A percentile compares a stretch with the other conserved stretches of the same genome.
Evolutionary conservation across 2,797 vertebrate genomes (phyloP).

Genomic region (Loris lydekkerianus): DNA sequence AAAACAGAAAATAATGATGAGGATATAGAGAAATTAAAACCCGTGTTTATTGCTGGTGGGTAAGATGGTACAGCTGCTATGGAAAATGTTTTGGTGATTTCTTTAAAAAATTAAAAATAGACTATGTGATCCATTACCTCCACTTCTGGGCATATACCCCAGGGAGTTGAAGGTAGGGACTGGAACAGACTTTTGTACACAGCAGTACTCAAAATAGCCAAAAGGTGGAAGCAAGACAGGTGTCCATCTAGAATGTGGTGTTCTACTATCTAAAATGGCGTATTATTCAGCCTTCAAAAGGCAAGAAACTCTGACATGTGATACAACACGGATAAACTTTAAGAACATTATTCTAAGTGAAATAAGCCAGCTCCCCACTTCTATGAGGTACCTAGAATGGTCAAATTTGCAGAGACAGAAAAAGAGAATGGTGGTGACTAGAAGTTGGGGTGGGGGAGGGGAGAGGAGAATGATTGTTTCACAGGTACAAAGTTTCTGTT

Average conservation of each 20-base stretch:
- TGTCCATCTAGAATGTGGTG: background rate
- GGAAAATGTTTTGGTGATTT: background rate
- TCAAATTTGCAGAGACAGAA: conserved; percentile 4
- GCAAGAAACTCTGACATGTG: background rate
- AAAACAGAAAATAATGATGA: background rate
- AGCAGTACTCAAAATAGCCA: background rate
- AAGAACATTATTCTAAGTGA: background rate
- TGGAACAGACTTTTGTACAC: background rate
- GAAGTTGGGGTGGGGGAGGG: background rate
- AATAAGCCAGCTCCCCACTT: background rate
- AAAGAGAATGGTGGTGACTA: background rate
- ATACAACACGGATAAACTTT: background rate
- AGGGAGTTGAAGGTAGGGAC: background rate
- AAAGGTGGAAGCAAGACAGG: background rate
- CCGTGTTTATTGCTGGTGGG: background rate
- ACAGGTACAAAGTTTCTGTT: background rate
- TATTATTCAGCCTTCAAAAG: background rate
- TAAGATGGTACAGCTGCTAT: background rate
- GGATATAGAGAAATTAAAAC: background rate
- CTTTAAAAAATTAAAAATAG: conserved; percentile 7
- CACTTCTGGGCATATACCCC: background rate
- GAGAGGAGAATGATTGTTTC: background rate
- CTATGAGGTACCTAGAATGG: background rate
- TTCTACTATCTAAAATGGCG: background rate
- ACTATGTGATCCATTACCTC: background rate